A percentile compares a stretch with the other conserved stretches of the same genome.
phyloP scores from a whole-genome alignment of 2,113 vertebrate species.

The Otus sunia region DNA sequence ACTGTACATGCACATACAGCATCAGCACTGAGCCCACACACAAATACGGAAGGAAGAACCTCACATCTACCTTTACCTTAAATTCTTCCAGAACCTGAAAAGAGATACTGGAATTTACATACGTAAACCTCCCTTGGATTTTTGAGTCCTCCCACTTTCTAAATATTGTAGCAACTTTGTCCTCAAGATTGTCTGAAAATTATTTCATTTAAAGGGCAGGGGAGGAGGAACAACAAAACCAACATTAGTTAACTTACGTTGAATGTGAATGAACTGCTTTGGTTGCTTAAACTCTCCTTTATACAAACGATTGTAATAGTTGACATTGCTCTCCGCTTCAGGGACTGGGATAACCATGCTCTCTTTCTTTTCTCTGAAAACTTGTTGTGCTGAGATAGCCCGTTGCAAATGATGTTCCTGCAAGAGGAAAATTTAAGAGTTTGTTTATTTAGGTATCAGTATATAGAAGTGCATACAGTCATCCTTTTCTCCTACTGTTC shows the following conservation, averaged over 20 bases:
- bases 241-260: constrained; percentile 80
- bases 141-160: not conserved
- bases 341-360: constrained; percentile 96
- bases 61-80: not conserved
- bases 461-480: rapidly evolving
- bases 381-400: constrained; percentile 93
- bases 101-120: not conserved
- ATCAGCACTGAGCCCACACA: not conserved
- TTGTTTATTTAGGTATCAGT: not conserved
- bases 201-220: not conserved
- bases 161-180: not conserved
- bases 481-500: not conserved
- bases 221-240: not conserved
- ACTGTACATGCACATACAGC: rapidly evolving
- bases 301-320: constrained; percentile 91
- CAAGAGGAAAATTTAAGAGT: constrained; percentile 41
- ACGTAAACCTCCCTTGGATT: not conserved
- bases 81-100: not conserved
- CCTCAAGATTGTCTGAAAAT: not conserved
- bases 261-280: constrained; percentile 95
- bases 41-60: not conserved
- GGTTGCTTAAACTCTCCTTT: constrained; percentile 90
- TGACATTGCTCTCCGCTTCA: constrained; percentile 90
- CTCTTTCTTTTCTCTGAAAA: constrained; percentile 93
- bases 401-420: constrained; percentile 95